Percentiles rank a stretch among this genome's conserved stretches.
phyloP scores from a whole-genome alignment of 2,797 vertebrate genomes.

The Mormyrops attenuatus region DNA sequence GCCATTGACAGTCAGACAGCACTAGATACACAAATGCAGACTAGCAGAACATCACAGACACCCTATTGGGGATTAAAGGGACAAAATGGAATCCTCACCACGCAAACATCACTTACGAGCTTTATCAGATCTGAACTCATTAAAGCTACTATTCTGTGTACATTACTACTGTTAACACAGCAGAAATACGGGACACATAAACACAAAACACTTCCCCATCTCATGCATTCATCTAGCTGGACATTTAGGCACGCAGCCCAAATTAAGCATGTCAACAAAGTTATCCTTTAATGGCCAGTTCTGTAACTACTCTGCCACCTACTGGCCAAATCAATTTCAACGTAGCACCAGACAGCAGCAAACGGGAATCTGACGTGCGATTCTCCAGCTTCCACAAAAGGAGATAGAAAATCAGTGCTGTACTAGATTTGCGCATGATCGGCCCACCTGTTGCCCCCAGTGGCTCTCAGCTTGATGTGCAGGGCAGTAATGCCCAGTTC shows the following conservation, averaged over 20 bases:
- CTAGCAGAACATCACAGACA: neutral
- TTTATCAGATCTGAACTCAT: neutral
- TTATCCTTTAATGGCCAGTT: neutral
- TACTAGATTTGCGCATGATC: neutral
- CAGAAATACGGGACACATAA: neutral
- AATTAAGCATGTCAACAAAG: neutral
- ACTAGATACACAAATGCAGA: neutral
- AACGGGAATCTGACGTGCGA: neutral
- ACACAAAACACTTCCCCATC: neutral
- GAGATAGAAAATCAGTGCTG: neutral
- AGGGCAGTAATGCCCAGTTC: constrained; percentile 93
- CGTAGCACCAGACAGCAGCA: neutral
- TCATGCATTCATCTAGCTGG: neutral
- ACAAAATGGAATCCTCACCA: neutral
- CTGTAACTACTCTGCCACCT: neutral
- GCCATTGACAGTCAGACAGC: neutral
- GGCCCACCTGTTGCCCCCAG: constrained; percentile 82
- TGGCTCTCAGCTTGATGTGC: constrained; percentile 93
- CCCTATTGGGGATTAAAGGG: neutral
- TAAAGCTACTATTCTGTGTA: neutral
- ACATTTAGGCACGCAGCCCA: neutral
- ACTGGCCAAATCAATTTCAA: neutral
- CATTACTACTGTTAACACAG: neutral
- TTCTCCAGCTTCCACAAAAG: neutral
- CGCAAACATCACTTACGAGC: neutral